Percentiles rank a stretch among this genome's conserved stretches.
Conservation (phyloP, 2,888 invertebrate genomes). For the Tuberolachnus salignus region DNA sequence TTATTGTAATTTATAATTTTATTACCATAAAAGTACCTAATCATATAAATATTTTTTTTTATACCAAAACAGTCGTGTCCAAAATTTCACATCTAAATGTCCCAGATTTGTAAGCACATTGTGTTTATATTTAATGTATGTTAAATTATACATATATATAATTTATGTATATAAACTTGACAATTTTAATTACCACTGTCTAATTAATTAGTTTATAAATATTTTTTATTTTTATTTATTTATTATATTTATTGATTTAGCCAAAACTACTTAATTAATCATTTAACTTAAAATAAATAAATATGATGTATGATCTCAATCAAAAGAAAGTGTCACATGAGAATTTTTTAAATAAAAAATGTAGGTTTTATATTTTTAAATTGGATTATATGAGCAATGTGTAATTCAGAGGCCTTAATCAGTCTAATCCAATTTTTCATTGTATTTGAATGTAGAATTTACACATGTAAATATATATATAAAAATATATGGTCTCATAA, state of each 20-base stretch:
- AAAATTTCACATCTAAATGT: too few relatives aligned
- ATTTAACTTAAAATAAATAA: conserved; percentile 11
- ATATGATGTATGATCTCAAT: conserved; percentile 48
- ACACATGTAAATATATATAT: background rate
- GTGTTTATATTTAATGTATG: too few relatives aligned
- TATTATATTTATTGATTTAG: conserved; percentile 22
- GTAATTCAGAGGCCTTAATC: conserved; percentile 2
- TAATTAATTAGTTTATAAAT: conserved; percentile 30
- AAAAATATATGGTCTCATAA: background rate
- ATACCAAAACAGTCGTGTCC: too few relatives aligned
- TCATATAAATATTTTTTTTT: too few relatives aligned
- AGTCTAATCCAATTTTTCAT: background rate
- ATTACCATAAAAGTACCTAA: too few relatives aligned
- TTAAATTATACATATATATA: too few relatives aligned
- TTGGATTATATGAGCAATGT: background rate
- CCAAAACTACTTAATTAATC: conserved; percentile 42
- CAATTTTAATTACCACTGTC: conserved; percentile 55
- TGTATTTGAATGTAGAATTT: conserved; percentile 17
- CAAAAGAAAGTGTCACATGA: conserved; percentile 14
- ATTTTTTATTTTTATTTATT: conserved; percentile 39
- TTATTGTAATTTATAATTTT: too few relatives aligned
- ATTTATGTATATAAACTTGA: conserved; percentile 30
- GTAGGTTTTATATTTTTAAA: background rate
- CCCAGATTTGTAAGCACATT: too few relatives aligned
- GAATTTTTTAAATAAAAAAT: conserved; percentile 19